Evolutionary conservation across 2,797 vertebrate species (phyloP), one percentile per base, ranked within the genome.

Genomic region (Micromesistius poutassou): DNA sequence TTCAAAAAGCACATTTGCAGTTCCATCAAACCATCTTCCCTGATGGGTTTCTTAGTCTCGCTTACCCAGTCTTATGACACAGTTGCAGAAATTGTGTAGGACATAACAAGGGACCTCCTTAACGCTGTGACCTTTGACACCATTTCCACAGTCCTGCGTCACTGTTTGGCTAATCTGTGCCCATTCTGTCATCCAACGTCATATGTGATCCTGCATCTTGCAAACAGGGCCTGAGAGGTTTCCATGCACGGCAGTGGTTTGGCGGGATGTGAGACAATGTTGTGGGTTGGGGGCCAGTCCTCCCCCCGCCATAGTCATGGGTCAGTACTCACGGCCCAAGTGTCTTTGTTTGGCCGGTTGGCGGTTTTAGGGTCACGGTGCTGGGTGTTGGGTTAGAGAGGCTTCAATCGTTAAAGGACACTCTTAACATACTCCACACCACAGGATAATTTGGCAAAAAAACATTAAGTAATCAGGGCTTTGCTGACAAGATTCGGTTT

Each of bases 241-340:
- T 82, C 76, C 77, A 82, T 79, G 50, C 83, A 75, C 8, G 3
- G 46, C 72, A 30, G 71, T 50, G 38, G 38, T 46, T 28, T 72
- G 73, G 83, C 80, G 80, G 83, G 83, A 86, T 78, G 80, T 78
- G 82, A 35, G 79, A 66, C 68, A 71, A 66, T 76, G 75, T 76
- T 76, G 35, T 30, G 75, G 62, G 33, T 76, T 66, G 71, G 66
- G 19, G 75, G 75, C 66, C 36, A 30, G 50, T 12, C 50, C 14
- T 82, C 79, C 86, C 86, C 88, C 89, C 85, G 80, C 76, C 86
- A 81, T 82, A 78, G 79, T 85, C 84, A 81, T 50, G 81, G 91
- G 89, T 90, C 88, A 91, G 19, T 14, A 75, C 78, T 71, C 12
- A 74, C 79, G 80, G 79, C 72, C 70, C 66, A n/a, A 76, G 66